Conservation (phyloP, 2,888 invertebrate genomes). For the Acronicta alni region DNA sequence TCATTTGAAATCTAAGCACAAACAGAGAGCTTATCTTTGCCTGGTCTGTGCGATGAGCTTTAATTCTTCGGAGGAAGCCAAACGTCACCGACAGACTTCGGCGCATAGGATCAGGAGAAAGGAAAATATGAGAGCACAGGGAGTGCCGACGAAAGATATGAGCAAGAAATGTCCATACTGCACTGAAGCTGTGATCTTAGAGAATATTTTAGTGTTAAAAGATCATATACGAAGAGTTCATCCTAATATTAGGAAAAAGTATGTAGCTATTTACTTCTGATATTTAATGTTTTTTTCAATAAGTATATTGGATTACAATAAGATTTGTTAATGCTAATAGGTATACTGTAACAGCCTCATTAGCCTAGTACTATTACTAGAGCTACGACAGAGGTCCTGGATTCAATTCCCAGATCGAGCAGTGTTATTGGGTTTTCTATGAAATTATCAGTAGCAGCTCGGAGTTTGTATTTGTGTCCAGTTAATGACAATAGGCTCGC, state of each 20-base stretch:
- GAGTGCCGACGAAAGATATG: constrained; percentile 74
- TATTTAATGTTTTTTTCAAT: no score
- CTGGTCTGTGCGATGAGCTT: constrained; percentile 92
- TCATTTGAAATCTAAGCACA: constrained; percentile 91
- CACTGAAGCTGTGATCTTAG: constrained; percentile 77
- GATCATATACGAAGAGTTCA: constrained; percentile 90
- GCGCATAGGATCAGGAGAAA: constrained; percentile 91
- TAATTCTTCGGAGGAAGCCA: constrained; percentile 89
- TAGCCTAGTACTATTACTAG: no score
- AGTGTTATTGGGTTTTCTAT: no score
- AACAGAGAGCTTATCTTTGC: constrained; percentile 90
- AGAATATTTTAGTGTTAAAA: constrained; percentile 89
- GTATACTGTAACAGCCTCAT: no score
- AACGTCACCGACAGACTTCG: constrained; percentile 90
- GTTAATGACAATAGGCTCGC: no score
- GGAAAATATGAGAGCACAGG: constrained; percentile 76
- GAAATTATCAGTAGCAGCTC: no score
- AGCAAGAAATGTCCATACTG: constrained; percentile 91
- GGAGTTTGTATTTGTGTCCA: no score
- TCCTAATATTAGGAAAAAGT: constrained; percentile 91
- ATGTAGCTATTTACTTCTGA: constrained; percentile 54
- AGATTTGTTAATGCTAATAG: no score
- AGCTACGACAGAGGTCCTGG: no score
- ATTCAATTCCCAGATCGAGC: no score
- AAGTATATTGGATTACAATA: no score